Percentiles rank a stretch among this genome's conserved stretches.
Conservation (phyloP, 2,888 invertebrate genomes). For the Melinaea marsaeus region DNA sequence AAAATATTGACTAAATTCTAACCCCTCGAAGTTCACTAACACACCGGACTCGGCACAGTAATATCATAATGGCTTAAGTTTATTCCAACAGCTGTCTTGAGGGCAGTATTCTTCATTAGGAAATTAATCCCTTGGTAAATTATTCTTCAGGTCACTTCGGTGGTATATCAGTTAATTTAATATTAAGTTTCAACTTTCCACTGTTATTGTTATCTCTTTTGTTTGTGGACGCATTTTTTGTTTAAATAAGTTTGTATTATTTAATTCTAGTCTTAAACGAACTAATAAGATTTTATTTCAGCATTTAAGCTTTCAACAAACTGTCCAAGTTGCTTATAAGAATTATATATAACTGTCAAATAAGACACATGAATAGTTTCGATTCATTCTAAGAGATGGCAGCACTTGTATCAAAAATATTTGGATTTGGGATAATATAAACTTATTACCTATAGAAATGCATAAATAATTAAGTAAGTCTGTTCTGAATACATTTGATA, state of each 20-base stretch:
- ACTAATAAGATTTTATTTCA: too few relatives aligned
- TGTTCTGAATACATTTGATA: too few relatives aligned
- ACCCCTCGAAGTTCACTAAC: constrained; percentile 24
- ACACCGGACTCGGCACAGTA: constrained; percentile 54
- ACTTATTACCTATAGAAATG: neutral
- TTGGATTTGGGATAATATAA: neutral
- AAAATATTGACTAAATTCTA: constrained; percentile 6
- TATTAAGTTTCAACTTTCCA: constrained; percentile 37
- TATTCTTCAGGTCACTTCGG: constrained; percentile 75
- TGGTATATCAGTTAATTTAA: constrained; percentile 73
- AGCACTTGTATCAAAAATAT: constrained; percentile 14
- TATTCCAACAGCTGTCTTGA: constrained; percentile 63
- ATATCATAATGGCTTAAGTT: constrained; percentile 75
- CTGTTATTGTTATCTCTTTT: neutral
- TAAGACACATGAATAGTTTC: constrained; percentile 11
- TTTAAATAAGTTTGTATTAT: neutral
- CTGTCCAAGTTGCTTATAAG: neutral
- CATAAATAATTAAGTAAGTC: too few relatives aligned
- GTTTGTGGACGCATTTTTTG: neutral
- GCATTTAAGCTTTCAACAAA: too few relatives aligned
- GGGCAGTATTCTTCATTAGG: constrained; percentile 72
- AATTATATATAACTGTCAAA: neutral
- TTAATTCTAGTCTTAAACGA: too few relatives aligned
- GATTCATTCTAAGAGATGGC: constrained; percentile 26
- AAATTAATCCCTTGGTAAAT: constrained; percentile 63